phyloP scores from a whole-genome alignment of 2,888 invertebrate species.

The Drosophila mettleri region DNA sequence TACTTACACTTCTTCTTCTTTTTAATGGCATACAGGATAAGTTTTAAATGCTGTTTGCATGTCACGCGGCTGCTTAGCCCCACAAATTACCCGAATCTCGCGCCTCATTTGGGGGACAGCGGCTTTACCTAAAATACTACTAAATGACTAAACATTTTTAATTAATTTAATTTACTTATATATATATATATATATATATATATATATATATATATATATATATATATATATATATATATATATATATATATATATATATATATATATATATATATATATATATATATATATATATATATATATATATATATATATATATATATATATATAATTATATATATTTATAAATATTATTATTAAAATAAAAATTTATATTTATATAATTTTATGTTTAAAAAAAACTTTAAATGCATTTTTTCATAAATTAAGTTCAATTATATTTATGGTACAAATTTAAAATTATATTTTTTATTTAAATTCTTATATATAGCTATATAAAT shows the following conservation, averaged over 20 bases:
- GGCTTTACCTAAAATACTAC: conserved; percentile 9
- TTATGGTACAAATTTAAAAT: no score
- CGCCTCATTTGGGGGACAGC: conserved; percentile 52
- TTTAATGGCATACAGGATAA: conserved; percentile 45
- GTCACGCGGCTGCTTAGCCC: conserved; percentile 58
- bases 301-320: not conserved
- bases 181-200: not conserved
- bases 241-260: no score
- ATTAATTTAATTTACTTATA: not conserved
- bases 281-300: not conserved
- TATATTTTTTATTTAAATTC: no score
- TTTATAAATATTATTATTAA: no score
- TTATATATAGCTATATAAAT: no score
- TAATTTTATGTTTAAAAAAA: not conserved
- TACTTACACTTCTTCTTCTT: not conserved
- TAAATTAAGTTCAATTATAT: no score
- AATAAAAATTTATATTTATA: no score
- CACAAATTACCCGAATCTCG: conserved; percentile 53
- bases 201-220: not conserved
- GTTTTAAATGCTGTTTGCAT: conserved; percentile 83
- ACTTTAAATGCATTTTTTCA: no score
- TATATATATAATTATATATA: not conserved
- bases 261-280: not conserved
- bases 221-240: no score
- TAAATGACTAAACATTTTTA: not conserved